Percentiles rank a stretch among this genome's conserved stretches.
Conservation (phyloP, 2,797 vertebrate genomes). For the Chlorospingus semifuscus region DNA sequence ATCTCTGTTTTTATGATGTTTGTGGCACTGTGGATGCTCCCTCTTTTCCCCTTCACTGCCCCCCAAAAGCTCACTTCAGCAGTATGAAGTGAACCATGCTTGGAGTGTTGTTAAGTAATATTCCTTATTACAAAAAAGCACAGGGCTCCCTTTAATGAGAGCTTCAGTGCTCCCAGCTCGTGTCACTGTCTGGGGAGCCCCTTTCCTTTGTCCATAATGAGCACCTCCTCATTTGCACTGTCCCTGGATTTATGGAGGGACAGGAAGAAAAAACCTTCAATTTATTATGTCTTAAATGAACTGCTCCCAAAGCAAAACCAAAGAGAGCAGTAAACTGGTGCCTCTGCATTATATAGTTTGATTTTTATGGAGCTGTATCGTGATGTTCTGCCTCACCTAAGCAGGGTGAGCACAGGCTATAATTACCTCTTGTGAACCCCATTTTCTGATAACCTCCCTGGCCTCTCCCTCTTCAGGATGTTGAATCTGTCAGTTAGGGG, state of each 20-base stretch:
- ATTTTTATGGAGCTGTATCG: conserved; percentile 56
- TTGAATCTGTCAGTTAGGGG: conserved; percentile 24
- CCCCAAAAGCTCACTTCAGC: conserved; percentile 59
- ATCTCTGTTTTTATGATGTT: conserved; percentile 37
- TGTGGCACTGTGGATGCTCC: conserved; percentile 19
- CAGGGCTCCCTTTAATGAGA: conserved; percentile 68
- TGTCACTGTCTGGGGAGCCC: conserved; percentile 61
- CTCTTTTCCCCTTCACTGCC: neutral
- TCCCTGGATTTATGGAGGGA: conserved; percentile 73
- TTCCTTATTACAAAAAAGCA: conserved; percentile 50
- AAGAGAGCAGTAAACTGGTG: conserved; percentile 63
- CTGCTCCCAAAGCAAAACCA: conserved; percentile 74
- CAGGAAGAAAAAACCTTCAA: conserved; percentile 41
- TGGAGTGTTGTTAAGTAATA: conserved; percentile 51
- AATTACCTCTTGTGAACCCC: conserved; percentile 53
- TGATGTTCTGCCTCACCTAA: conserved; percentile 41
- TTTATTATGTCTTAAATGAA: conserved; percentile 78
- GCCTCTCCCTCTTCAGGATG: conserved; percentile 23
- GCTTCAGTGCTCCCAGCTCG: conserved; percentile 34
- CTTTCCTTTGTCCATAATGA: conserved; percentile 71
- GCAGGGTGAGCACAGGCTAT: conserved; percentile 4
- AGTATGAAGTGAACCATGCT: conserved; percentile 32
- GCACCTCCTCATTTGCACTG: conserved; percentile 75
- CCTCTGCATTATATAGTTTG: conserved; percentile 35
- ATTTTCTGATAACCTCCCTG: conserved; percentile 43